Evolutionary conservation across 2,797 vertebrate species (phyloP), one percentile per base, ranked within the genome.

Genomic region (Rhinatrema bivittatum): DNA sequence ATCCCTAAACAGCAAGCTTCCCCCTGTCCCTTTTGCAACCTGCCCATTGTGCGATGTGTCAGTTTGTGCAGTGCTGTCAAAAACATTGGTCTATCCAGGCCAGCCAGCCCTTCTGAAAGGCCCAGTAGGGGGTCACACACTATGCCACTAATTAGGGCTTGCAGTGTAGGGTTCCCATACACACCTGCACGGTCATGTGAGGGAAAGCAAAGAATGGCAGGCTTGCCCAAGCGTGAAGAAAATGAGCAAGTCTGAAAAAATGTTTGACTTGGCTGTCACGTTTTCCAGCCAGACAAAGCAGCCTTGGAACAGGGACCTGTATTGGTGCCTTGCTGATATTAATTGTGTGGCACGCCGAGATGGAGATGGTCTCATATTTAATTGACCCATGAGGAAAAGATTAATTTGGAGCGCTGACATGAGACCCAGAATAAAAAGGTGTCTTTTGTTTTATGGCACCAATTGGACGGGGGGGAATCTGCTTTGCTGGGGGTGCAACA

Each of bases 121-220:
- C 68, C 85, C 76, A 81, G 78, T 40, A 74, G 85, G 88, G 74
- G 79, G 62, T 68, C 74, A 65, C 53, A 62, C 56, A 42, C 74
- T 84, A 87, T 90, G 82, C 85, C 83, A 78, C 91, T 96, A 94
- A 97, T 96, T 95, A 89, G 87, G 62, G 75, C 63, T 29, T 28
- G 51, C 59, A 36, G 37, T 68, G 62, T 62, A 60, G 70, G 79
- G 81, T 76, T 87, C 86, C 84, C 87, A 79, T 81, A 83, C 86
- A 94, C 91, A 95, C 91, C 91, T 95, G 92, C 91, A 79, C 20
- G 52, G 70, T 87, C 90, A 86, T 73, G 86, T 82, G 90, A 87
- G 51, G 6, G 25, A 17, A 18, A 9, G 25, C 27, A 9, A 37
- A 37, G 69, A 54, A 60, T 9, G 46, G 52, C 51, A 10, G 40